Evolutionary conservation across 2,113 vertebrate genomes (phyloP), one percentile per base, ranked within the genome.

Genomic region (Gallinago jamesoni): DNA sequence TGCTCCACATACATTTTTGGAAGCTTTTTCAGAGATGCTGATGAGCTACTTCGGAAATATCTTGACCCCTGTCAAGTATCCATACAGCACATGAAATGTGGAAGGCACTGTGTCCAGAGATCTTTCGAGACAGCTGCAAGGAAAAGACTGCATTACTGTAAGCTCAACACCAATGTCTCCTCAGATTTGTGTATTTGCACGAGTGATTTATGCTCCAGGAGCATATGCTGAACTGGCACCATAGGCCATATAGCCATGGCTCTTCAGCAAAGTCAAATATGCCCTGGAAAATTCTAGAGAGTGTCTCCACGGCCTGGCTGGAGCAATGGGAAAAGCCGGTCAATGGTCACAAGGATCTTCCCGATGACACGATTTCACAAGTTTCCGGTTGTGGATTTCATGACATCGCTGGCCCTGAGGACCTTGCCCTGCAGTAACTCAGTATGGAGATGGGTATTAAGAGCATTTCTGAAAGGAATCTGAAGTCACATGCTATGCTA

Each of bases 111-210:
- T 19, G 41, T 67, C 70, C 82, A 94, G 68, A 90, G 79, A 94
- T 77, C 72, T 92, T 63, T 93, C 4, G 17, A 85, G 85, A 93
- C 92, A 92, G 94, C 75, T 95, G 93, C 85, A 85, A 88, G 88
- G 81, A 63, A 96, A 88, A 95, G 79, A 77, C 50, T 50, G 37
- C 72, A 91, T 80, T 93, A 83, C 84, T 79, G 37, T 31, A 87
- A 88, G 72, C 59, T 90, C 75, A 86, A 55, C 50, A 63, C 37
- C 56, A 55, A 43, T 2, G 37, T 33, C 90, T 90, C 59, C 73
- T 80, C 55, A 74, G 87, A 77, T 91, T 59, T 80, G 59, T 76
- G 4, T 18, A 31, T 45, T 80, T 88, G 47, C 41, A 18, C 7
- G 15, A 85, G 23, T 67, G 76, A 89, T 15, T 90, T 82, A 69